Conservation (phyloP, 1,140 invertebrate genomes). For the Ditylenchus dipsaci region DNA sequence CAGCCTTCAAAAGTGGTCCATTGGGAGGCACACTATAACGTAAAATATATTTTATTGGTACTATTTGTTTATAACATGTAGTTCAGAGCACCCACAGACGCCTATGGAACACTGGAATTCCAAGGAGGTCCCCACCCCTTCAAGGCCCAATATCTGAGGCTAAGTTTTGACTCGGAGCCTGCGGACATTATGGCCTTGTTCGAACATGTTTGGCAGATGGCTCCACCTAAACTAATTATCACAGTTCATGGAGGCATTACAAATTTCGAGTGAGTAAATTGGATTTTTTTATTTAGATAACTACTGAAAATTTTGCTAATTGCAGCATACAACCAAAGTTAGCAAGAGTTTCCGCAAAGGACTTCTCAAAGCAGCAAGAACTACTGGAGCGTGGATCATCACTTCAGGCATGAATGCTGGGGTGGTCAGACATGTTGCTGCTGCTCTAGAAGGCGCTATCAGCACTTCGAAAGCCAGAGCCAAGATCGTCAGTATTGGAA, state of each 20-base stretch:
- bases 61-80: too few relatives aligned
- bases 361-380: slow-evolving; percentile 88
- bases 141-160: slow-evolving; percentile 87
- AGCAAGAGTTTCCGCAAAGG: slow-evolving; percentile 89
- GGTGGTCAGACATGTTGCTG: slow-evolving; percentile 20
- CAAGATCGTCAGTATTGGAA: slow-evolving; percentile 69
- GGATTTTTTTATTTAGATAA: background rate
- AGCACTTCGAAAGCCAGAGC: slow-evolving; percentile 16
- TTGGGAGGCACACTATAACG: slow-evolving; percentile 14
- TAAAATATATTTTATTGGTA: background rate
- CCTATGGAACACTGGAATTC: slow-evolving; percentile 94
- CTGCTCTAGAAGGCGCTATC: slow-evolving; percentile 23
- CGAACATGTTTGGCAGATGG: slow-evolving; percentile 85
- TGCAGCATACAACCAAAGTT: slow-evolving; percentile 77
- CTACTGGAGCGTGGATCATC: slow-evolving; percentile 93
- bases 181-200: slow-evolving; percentile 85
- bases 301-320: background rate
- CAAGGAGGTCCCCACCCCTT: slow-evolving; percentile 83
- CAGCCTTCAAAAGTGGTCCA: slow-evolving; percentile 6
- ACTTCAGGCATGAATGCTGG: slow-evolving; percentile 92
- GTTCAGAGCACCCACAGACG: slow-evolving; percentile 69
- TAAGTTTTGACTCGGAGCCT: slow-evolving; percentile 85
- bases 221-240: slow-evolving; percentile 90
- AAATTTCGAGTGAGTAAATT: slow-evolving; percentile 72
- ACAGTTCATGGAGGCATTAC: slow-evolving; percentile 92